Evolutionary conservation across 2,113 vertebrate species (phyloP), one percentile per base, ranked within the genome.

Genomic region (Rutilus rutilus): DNA sequence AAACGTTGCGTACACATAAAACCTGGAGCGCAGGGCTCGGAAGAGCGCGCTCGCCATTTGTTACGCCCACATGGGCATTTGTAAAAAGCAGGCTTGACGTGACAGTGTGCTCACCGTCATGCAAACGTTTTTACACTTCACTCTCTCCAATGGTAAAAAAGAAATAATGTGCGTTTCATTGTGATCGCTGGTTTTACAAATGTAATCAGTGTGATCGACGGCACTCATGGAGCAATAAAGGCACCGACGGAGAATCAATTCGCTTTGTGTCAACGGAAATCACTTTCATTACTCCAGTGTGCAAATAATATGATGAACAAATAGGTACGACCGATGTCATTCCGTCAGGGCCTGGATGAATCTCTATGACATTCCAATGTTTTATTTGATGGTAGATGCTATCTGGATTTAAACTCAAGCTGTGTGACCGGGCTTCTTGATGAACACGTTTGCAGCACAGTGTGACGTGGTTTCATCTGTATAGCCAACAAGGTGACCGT

Each of bases 131-230:
- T 21, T 42, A 21, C 69, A 71, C 42, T 39, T 71, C 39, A 71
- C 36, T 52, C 19, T 77, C 74, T 77, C 74, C 47, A 52, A 1
- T 77, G 47, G 15, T 0, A 4, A 11, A 30, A 76, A 50, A 50
- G 1, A 42, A 52, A 52, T 52, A 2, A 76, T 21, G 74, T 21
- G 74, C 8, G 47, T 52, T 77, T 77, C 75, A 30, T 54, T 77
- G 75, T 54, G 50, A 50, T 77, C 75, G 50, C 45, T 33, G 75
- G 47, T 77, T 77, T 77, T 77, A 33, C 75, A 77, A 77, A 77
- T 54, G 75, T 21, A 33, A 77, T 76, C 73, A 52, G 23, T 12
- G 73, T 76, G 73, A 50, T 77, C 75, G 75, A 77, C 50, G 50
- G 69, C 69, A 73, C 69, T 42, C 36, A 4, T 42, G 69, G 75